A percentile compares a stretch with the other conserved stretches of the same genome.
These are phyloP conservation scores for Adineta ricciae DNA, from an alignment of 2,888 invertebrate species.

Conservation along the genomic window DNA sequence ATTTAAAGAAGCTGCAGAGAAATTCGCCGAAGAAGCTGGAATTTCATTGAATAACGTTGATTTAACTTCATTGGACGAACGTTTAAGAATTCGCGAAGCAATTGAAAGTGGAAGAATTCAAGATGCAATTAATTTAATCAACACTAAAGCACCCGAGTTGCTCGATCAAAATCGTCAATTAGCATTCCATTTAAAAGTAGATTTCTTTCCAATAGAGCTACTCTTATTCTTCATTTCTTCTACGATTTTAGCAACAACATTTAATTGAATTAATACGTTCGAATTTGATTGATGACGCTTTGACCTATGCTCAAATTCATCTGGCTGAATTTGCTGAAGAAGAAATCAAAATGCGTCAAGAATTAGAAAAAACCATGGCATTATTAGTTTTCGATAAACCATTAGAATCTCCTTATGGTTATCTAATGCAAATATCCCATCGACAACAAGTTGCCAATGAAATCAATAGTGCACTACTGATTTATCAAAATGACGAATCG, in stretches of 20 bases:
- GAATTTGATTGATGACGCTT: conserved; percentile 72
- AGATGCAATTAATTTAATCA: conserved; percentile 82
- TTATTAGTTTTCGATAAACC: conserved; percentile 92
- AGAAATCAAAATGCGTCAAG: conserved; percentile 61
- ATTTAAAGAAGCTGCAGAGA: conserved; percentile 80
- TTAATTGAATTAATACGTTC: conserved; percentile 74
- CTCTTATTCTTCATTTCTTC: no score
- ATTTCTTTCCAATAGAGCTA: no score
- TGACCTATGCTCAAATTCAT: conserved; percentile 78
- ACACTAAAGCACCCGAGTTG: conserved; percentile 82
- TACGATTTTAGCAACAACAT: conserved; percentile 65
- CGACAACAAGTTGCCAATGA: conserved; percentile 82
- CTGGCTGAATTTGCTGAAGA: conserved; percentile 77
- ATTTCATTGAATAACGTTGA: conserved; percentile 63
- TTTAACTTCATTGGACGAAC: conserved; percentile 72
- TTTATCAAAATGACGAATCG: conserved; percentile 68
- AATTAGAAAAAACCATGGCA: conserved; percentile 83
- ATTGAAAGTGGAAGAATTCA: conserved; percentile 83
- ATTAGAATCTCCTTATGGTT: conserved; percentile 82
- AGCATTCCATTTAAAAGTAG: conserved; percentile 70
- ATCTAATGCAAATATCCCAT: conserved; percentile 80
- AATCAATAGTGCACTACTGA: conserved; percentile 88
- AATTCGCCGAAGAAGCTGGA: conserved; percentile 86
- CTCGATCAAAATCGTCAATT: conserved; percentile 86
- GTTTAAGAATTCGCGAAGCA: conserved; percentile 67